Conservation (phyloP, 2,113 vertebrate species). For the Pomatorhinus ruficollis region DNA sequence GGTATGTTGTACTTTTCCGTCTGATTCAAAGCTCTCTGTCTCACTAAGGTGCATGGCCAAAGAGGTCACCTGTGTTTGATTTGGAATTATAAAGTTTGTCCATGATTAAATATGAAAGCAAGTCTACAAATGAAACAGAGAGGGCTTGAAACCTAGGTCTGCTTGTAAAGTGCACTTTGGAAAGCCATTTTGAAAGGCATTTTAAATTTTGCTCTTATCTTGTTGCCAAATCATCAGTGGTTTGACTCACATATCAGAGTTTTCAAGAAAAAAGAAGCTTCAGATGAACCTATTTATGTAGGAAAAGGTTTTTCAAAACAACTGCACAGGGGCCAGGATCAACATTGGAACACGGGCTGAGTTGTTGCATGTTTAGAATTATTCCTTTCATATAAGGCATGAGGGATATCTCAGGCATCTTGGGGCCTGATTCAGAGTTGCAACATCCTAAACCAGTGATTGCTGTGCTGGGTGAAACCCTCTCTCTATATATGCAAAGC, state of each 20-base stretch:
- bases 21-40: background rate
- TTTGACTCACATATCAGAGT: slow-evolving; percentile 49
- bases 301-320: slow-evolving; percentile 68
- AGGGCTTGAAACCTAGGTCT: slow-evolving; percentile 38
- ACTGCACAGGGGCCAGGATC: slow-evolving; percentile 60
- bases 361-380: slow-evolving; percentile 72
- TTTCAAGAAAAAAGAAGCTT: slow-evolving; percentile 10
- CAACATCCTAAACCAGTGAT: slow-evolving; percentile 45
- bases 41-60: background rate
- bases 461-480: background rate
- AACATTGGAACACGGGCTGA: slow-evolving; percentile 64
- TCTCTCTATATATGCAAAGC: background rate
- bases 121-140: slow-evolving; percentile 50
- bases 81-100: slow-evolving; percentile 58
- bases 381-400: slow-evolving; percentile 72
- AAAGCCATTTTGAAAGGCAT: slow-evolving; percentile 59
- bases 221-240: slow-evolving; percentile 56
- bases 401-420: slow-evolving; percentile 38
- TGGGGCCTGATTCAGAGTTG: slow-evolving; percentile 1
- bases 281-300: slow-evolving; percentile 53
- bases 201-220: slow-evolving; percentile 24
- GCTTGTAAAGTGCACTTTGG: slow-evolving; percentile 39
- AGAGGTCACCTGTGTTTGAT: slow-evolving; percentile 54
- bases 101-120: slow-evolving; percentile 27
- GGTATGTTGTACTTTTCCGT: background rate